Base-by-base conservation (phyloP, 1,140 invertebrate species). In the Anastrepha ludens region DNA sequence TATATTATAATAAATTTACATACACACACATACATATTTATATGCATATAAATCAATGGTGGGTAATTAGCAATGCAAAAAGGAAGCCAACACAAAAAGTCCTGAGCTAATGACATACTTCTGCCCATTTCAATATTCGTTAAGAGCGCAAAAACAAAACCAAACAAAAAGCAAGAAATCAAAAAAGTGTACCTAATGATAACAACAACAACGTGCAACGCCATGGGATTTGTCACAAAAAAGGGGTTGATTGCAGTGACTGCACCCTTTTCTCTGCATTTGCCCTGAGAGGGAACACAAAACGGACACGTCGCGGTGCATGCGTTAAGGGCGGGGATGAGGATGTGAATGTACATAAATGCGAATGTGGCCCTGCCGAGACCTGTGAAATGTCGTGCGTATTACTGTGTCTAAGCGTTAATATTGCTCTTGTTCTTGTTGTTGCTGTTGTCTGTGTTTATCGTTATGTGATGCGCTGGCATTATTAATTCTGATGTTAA, bases 401-500 rank as follows among this genome's bases (percentile, higher is more conserved):
- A 20, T 81, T 81, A 81, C 55, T 81, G 74, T 81, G 47, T 47
- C 47, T 81, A 20, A 55, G 70, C 70, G 2, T 6, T 50, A 78
- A 55, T 81, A 9, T 81, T 74, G 41, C 6, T 44, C 39, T 74
- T 17, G 15, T 47, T 81, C 8, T n/a, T 62, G 13, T 62, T n/a
- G 1, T 11, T 55, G 15, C 55, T 81, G 44, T 81, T 81, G n/a
- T 58, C 74, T 55, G 47, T n/a, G 47, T 41, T 55, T 81, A 81
- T 81, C 74, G 74, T 55, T 81, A 20, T 86, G 85, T 62, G 85
- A 62, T 86, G 81, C 81, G 81, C 58, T 59, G 17, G 85, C 29
- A 86, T 86, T 81, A 86, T 86, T 86, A 86, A 86, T 86, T 86
- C 41, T 86, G 85, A 86, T 86, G 85, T 86, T 86, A 86, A 86